Evolutionary conservation across 1,140 invertebrate genomes (phyloP).

Genomic region (Aphis craccivora): DNA sequence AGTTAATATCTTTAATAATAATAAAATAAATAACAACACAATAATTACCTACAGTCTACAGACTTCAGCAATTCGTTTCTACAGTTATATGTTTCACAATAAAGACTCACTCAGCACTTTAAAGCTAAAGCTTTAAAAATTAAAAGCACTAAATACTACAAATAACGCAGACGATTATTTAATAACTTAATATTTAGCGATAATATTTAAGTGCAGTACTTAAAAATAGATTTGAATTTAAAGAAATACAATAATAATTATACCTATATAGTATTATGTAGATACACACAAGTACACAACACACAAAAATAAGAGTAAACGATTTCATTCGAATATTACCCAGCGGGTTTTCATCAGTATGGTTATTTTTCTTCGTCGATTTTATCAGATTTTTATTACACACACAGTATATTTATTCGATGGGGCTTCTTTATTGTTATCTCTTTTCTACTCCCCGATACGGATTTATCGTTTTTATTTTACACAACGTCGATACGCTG

Average conservation of each 20-base stretch:
- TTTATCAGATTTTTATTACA: conserved; percentile 52
- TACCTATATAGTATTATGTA: too few relatives aligned
- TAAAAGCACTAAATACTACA: not conserved
- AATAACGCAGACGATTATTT: not conserved
- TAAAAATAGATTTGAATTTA: not conserved
- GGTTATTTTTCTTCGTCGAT: conserved; percentile 13
- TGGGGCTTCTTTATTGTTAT: conserved; percentile 38
- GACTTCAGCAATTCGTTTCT: not conserved
- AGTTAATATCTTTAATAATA: not conserved
- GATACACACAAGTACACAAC: too few relatives aligned
- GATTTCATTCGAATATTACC: not conserved
- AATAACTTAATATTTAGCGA: not conserved
- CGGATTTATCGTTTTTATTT: conserved; percentile 32
- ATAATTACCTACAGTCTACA: too few relatives aligned
- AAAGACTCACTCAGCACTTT: not conserved
- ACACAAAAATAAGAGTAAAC: not conserved
- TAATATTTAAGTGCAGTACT: not conserved
- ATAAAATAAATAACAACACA: not conserved
- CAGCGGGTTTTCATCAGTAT: conserved; percentile 29
- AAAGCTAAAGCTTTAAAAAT: not conserved
- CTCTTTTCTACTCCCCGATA: not conserved
- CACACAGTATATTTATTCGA: conserved; percentile 3
- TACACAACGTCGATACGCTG: conserved; percentile 20
- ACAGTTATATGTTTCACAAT: not conserved
- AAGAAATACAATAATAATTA: not conserved